Evolutionary conservation across 2,113 vertebrate species (phyloP).

Genomic region (Oncorhynchus kisutch): DNA sequence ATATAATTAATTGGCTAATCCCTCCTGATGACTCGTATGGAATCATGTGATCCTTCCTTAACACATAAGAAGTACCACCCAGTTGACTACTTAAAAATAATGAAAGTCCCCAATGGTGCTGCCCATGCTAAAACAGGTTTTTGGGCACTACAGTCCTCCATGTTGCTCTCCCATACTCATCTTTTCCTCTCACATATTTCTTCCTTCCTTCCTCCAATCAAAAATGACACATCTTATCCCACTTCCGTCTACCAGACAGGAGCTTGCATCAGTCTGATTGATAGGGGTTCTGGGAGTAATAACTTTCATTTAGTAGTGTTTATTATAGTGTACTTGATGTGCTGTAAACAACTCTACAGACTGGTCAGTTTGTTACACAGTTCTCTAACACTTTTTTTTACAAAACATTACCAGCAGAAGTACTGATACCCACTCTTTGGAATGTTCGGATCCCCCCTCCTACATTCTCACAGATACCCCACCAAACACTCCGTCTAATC

Average conservation of each 20-base stretch:
- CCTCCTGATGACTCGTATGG: no score
- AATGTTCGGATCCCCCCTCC: background rate
- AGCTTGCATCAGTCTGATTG: background rate
- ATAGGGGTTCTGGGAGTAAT: background rate
- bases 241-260: background rate
- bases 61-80: no score
- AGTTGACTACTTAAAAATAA: no score
- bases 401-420: background rate
- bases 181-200: conserved; percentile 32
- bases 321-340: background rate
- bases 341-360: background rate
- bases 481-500: background rate
- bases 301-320: background rate
- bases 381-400: background rate
- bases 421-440: no score
- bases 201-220: conserved; percentile 25
- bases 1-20: no score
- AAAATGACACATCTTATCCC: conserved; percentile 28
- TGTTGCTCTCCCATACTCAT: conserved; percentile 3
- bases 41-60: no score
- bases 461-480: background rate
- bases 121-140: no score
- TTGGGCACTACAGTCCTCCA: no score
- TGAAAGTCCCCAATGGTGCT: no score
- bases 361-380: background rate